phyloP scores from a whole-genome alignment of 2,113 vertebrate species.

The Gymnobelideus leadbeateri region DNA sequence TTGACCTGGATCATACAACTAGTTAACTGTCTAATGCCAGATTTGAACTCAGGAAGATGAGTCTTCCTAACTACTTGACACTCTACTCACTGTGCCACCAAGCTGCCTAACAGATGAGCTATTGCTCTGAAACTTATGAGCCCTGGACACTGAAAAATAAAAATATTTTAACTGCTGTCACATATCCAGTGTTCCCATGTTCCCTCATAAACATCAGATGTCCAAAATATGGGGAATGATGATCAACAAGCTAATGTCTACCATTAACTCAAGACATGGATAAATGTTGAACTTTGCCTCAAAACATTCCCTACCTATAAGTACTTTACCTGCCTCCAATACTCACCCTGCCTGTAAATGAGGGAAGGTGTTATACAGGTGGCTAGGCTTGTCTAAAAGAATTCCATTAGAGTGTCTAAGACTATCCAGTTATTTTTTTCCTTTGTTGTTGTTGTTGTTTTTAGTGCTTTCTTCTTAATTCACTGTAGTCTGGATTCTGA shows the following conservation, averaged over 20 bases:
- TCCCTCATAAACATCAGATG: not conserved
- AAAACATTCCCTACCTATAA: not conserved
- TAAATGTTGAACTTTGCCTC: not conserved
- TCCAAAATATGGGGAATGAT: not conserved
- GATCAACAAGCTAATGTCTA: not conserved
- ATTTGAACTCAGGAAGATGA: not conserved
- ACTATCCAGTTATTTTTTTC: not conserved
- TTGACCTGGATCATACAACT: not conserved
- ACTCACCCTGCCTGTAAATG: not conserved
- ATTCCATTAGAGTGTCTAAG: not conserved
- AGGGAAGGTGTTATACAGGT: not conserved
- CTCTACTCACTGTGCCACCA: not conserved
- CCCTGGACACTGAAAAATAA: not conserved
- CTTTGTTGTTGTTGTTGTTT: not conserved
- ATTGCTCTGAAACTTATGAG: not conserved
- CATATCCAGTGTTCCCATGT: not conserved
- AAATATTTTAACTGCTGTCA: not conserved
- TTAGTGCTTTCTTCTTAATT: not conserved
- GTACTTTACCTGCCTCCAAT: not conserved
- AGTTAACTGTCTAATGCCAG: not conserved
- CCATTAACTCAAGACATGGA: not conserved
- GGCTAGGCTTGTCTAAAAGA: not conserved
- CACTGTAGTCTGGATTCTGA: not conserved
- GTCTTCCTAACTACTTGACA: not conserved
- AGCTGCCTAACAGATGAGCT: not conserved